phyloP scores from a whole-genome alignment of 2,888 invertebrate genomes.

The Pristionchus arcanus region DNA sequence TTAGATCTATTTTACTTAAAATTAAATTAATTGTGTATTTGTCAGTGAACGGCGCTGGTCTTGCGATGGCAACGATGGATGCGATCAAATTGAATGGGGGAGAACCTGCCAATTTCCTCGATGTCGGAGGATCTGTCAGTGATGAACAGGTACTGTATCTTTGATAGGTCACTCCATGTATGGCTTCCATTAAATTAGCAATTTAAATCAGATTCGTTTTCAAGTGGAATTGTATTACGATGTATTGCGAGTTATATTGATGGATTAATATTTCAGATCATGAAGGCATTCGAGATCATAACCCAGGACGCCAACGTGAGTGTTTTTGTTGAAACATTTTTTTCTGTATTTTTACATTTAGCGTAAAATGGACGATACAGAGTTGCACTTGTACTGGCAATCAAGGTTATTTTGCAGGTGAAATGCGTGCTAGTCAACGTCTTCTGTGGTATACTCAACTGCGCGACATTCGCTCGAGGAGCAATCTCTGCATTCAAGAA shows the following conservation, averaged over 20 bases:
- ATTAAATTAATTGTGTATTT: conserved; percentile 5
- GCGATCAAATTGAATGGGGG: conserved; percentile 97
- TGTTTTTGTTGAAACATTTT: not conserved
- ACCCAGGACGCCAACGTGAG: conserved; percentile 47
- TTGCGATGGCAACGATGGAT: conserved; percentile 99
- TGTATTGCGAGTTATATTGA: not conserved
- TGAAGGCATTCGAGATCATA: conserved; percentile 49
- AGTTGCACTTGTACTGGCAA: not conserved
- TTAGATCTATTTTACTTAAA: not conserved
- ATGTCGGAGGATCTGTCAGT: conserved; percentile 96
- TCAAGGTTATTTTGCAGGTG: conserved; percentile 83
- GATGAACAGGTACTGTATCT: conserved; percentile 91
- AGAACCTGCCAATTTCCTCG: conserved; percentile 96
- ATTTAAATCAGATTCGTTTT: too few relatives aligned
- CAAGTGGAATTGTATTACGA: too few relatives aligned
- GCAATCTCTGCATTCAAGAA: conserved; percentile 91
- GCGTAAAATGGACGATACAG: too few relatives aligned
- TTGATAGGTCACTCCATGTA: conserved; percentile 83
- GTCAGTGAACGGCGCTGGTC: conserved; percentile 96
- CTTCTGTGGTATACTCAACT: conserved; percentile 99
- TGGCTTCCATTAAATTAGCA: not conserved
- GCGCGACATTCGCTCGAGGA: conserved; percentile 95
- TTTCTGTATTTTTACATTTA: not conserved
- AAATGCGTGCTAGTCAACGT: conserved; percentile 97
- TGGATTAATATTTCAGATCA: not conserved